Percentiles rank a stretch among this genome's conserved stretches.
Evolutionary conservation across 2,888 invertebrate genomes (phyloP).

Genomic region (Xestoiulus laeticollis): DNA sequence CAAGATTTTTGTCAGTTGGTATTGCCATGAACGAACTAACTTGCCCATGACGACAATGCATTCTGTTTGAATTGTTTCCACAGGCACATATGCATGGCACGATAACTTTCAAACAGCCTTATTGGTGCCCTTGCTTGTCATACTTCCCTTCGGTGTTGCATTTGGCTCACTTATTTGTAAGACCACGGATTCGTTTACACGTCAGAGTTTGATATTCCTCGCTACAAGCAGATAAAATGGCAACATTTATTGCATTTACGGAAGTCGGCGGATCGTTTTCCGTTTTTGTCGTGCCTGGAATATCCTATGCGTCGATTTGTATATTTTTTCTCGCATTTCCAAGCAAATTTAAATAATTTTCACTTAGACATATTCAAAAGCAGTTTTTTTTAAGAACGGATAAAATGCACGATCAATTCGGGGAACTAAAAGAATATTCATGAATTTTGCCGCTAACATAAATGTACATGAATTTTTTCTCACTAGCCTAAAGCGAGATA

Average conservation of each 20-base stretch:
- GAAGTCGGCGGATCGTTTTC: not conserved
- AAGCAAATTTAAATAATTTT: not conserved
- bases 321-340: not conserved
- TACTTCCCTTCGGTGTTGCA: not conserved
- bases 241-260: constrained; percentile 12
- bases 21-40: no score
- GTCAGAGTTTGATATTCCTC: not conserved
- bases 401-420: not conserved
- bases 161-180: not conserved
- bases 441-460: not conserved
- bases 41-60: no score
- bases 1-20: no score
- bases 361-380: not conserved
- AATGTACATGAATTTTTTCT: not conserved
- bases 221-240: not conserved
- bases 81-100: not conserved
- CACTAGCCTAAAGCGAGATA: not conserved
- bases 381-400: not conserved
- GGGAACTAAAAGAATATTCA: not conserved
- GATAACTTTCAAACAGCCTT: not conserved
- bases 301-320: not conserved
- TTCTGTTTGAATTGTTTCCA: no score
- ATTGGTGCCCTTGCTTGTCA: not conserved
- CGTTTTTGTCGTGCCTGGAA: constrained; percentile 2
- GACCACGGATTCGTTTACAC: not conserved